Conservation (phyloP, 23 tunicate species). For the Styela plicata region DNA sequence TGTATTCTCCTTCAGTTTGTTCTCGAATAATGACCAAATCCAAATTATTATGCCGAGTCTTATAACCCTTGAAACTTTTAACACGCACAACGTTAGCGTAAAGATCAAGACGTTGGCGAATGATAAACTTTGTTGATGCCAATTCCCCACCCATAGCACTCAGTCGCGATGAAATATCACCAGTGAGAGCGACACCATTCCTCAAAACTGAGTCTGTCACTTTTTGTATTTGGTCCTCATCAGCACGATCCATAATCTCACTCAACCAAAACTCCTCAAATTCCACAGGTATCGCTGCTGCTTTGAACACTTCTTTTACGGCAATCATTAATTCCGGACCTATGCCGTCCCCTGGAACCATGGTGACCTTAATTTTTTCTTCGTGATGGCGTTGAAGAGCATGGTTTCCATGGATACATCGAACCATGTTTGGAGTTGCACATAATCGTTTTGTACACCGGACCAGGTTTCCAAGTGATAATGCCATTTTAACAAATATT, state of each 20-base stretch:
- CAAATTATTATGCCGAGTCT: conserved; percentile 60
- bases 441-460: neutral
- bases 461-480: neutral
- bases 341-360: conserved; percentile 97
- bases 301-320: conserved; percentile 65
- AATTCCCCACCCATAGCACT: conserved; percentile 28
- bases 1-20: conserved; percentile 90
- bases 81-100: conserved; percentile 80
- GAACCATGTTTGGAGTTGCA: neutral
- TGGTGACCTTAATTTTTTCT: conserved; percentile 62
- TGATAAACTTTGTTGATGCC: conserved; percentile 17
- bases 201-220: conserved; percentile 55
- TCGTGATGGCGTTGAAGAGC: neutral
- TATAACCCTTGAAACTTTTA: conserved; percentile 44
- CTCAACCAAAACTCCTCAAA: conserved; percentile 91
- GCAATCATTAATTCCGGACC: conserved; percentile 93
- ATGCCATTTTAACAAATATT: too few species aligned
- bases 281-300: conserved; percentile 59
- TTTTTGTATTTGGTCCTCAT: conserved; percentile 36
- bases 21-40: conserved; percentile 83
- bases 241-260: conserved; percentile 57
- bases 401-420: neutral
- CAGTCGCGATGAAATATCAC: conserved; percentile 26
- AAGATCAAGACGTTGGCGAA: conserved; percentile 60
- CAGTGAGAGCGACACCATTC: conserved; percentile 71